phyloP scores from a whole-genome alignment of 2,797 vertebrate genomes.

The Octomys mimax region DNA sequence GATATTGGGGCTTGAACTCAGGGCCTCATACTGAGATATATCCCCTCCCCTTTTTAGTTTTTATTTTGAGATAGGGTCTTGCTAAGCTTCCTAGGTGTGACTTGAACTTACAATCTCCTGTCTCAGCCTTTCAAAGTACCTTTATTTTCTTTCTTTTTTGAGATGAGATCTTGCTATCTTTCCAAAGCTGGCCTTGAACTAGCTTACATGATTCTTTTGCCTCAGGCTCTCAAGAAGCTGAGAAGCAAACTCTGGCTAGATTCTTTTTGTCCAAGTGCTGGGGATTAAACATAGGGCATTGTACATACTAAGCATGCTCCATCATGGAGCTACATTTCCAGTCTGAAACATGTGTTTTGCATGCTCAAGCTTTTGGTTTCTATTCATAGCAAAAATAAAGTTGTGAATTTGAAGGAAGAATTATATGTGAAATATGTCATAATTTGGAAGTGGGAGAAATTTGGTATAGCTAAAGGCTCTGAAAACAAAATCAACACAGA shows the following conservation, averaged over 20 bases:
- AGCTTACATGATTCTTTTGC: not conserved
- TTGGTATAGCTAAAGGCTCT: not conserved
- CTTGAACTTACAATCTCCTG: not conserved
- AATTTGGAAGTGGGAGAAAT: not conserved
- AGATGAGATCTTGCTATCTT: not conserved
- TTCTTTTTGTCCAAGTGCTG: not conserved
- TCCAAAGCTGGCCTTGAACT: not conserved
- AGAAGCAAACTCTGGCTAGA: not conserved
- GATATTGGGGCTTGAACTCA: not conserved
- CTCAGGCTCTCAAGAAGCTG: not conserved
- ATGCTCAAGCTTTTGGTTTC: not conserved
- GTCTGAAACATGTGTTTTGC: not conserved
- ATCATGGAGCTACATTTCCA: not conserved
- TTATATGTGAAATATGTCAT: not conserved
- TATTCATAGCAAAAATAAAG: not conserved
- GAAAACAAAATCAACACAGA: not conserved
- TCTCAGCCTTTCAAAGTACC: not conserved
- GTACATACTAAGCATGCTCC: not conserved
- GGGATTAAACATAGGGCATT: not conserved
- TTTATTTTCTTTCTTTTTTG: not conserved
- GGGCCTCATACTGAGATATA: not conserved
- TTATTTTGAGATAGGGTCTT: not conserved
- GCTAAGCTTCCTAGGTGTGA: not conserved
- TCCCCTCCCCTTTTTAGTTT: not conserved
- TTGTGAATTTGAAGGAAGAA: not conserved